Evolutionary conservation across 2,797 vertebrate genomes (phyloP).

Genomic region (Adelosebastes latens): DNA sequence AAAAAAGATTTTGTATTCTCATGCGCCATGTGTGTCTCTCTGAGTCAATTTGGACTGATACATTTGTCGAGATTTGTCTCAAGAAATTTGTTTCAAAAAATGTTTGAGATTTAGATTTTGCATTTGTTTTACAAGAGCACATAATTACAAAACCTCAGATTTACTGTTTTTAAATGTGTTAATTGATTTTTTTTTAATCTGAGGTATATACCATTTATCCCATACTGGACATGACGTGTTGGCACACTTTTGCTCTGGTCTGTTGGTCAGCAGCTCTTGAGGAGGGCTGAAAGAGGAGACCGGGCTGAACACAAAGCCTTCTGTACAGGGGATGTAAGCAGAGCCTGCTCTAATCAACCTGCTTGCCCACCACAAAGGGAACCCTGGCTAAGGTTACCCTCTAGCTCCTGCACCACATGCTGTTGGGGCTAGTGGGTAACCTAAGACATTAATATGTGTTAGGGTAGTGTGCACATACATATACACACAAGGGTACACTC

Average conservation of each 20-base stretch:
- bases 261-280: constrained; percentile 56
- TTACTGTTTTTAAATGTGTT: not conserved
- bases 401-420: constrained; percentile 55
- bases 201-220: not conserved
- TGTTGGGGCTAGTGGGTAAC: constrained; percentile 63
- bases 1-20: not conserved
- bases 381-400: constrained; percentile 79
- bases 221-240: not conserved
- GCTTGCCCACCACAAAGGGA: constrained; percentile 80
- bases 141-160: not conserved
- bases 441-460: constrained; percentile 55
- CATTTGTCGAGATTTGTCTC: too few species aligned
- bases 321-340: constrained; percentile 73
- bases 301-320: constrained; percentile 70
- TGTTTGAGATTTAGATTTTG: not conserved
- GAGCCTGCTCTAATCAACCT: constrained; percentile 79
- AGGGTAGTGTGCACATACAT: constrained; percentile 17
- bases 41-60: not conserved
- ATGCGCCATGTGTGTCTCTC: not conserved
- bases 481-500: constrained; percentile 13
- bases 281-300: constrained; percentile 75
- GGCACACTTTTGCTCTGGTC: constrained; percentile 40
- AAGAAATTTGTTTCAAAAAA: not conserved
- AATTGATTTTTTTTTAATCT: not conserved
- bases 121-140: not conserved